phyloP scores from a whole-genome alignment of 2,113 vertebrate genomes.

The Semnornis frantzii region DNA sequence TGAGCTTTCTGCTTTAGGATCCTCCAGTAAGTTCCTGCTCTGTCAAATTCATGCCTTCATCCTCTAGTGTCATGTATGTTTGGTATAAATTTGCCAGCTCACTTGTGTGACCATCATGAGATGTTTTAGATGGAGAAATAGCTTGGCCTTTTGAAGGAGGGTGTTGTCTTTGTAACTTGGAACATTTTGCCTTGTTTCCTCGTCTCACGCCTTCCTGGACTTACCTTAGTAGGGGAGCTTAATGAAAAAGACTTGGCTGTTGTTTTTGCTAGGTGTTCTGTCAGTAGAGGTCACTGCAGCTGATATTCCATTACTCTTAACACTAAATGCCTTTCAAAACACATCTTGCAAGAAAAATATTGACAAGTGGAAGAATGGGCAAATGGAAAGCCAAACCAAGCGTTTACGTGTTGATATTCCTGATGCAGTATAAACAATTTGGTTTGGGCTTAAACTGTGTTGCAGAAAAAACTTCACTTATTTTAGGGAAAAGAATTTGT shows the following conservation, averaged over 20 bases:
- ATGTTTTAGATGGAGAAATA: neutral
- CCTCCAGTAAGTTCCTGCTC: neutral
- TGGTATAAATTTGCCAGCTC: neutral
- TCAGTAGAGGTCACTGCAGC: neutral
- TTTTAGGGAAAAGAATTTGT: neutral
- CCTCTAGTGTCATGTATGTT: neutral
- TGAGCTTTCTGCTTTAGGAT: neutral
- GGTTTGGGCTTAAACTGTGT: neutral
- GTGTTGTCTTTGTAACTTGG: neutral
- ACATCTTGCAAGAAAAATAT: neutral
- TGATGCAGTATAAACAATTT: neutral
- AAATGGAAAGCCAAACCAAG: neutral
- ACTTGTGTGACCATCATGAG: neutral
- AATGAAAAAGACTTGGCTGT: neutral
- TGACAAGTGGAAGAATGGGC: neutral
- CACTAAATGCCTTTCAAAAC: neutral
- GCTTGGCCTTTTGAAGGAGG: neutral
- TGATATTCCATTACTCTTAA: neutral
- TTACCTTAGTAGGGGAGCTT: neutral
- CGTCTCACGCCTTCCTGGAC: neutral
- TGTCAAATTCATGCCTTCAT: neutral
- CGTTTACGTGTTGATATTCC: neutral
- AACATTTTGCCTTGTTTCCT: neutral
- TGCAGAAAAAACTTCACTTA: neutral
- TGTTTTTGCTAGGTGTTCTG: neutral